A percentile compares a stretch with the other conserved stretches of the same genome.
Evolutionary conservation across 2,797 vertebrate genomes (phyloP).

Genomic region (Mionectes olivaceus): DNA sequence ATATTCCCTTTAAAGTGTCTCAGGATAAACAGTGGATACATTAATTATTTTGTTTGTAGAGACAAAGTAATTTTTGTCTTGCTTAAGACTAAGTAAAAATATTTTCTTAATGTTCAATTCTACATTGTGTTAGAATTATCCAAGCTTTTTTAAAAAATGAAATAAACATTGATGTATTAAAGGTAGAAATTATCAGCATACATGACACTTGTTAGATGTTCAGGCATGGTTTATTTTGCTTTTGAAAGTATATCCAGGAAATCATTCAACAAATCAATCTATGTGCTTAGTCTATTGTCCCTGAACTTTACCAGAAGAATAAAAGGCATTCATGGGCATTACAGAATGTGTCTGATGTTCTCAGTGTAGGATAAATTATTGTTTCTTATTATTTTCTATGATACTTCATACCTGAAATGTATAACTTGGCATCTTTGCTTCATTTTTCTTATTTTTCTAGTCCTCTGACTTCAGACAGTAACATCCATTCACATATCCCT

Average conservation of each 20-base stretch:
- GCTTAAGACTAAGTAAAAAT: background rate
- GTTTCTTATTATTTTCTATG: background rate
- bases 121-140: background rate
- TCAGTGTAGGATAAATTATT: background rate
- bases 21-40: background rate
- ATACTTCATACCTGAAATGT: background rate
- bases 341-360: background rate
- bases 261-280: background rate
- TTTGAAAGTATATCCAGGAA: background rate
- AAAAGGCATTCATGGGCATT: background rate
- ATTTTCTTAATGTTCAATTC: background rate
- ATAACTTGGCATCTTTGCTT: background rate
- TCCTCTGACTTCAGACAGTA: background rate
- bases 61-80: background rate
- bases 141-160: background rate
- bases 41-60: background rate
- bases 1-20: background rate
- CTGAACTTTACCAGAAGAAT: background rate
- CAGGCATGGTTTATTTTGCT: background rate
- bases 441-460: slow-evolving; percentile 1
- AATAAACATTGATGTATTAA: background rate
- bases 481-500: background rate
- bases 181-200: background rate
- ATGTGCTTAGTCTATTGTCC: background rate
- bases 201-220: background rate